Percentiles rank a stretch among this genome's conserved stretches.
phyloP scores from a whole-genome alignment of 1,140 invertebrate genomes.

The Chrysopa pallens region DNA sequence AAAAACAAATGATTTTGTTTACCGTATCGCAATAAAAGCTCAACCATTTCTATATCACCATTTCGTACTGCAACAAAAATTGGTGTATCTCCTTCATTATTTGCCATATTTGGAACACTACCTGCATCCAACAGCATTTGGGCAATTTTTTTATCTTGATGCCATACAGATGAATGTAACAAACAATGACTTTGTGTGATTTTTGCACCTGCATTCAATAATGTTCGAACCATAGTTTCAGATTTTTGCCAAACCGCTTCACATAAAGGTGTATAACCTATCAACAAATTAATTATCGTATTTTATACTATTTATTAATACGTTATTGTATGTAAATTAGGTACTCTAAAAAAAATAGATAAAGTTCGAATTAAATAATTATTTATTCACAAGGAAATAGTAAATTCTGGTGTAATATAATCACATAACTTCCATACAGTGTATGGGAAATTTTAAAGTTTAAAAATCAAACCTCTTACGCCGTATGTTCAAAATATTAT shows the following conservation, averaged over 20 bases:
- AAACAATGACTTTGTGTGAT: conserved; percentile 33
- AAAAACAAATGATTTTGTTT: conserved; percentile 8
- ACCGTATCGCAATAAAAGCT: conserved; percentile 29
- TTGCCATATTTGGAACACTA: conserved; percentile 28
- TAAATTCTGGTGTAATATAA: no score
- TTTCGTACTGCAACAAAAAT: conserved; percentile 38
- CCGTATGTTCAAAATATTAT: no score
- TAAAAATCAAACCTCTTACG: no score
- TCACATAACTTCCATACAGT: no score
- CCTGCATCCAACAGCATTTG: conserved; percentile 27
- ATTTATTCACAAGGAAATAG: no score
- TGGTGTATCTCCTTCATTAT: conserved; percentile 35
- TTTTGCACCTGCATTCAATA: conserved; percentile 33
- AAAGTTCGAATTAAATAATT: no score
- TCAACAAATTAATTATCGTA: neutral
- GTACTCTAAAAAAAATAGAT: no score
- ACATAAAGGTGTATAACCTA: conserved; percentile 30
- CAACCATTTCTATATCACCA: conserved; percentile 28
- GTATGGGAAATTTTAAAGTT: no score
- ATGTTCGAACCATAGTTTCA: conserved; percentile 16
- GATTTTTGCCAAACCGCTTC: conserved; percentile 31
- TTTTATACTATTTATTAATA: no score
- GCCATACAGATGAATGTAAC: conserved; percentile 31
- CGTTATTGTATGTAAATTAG: no score
- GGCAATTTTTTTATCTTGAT: conserved; percentile 27